phyloP scores from a whole-genome alignment of 2,113 vertebrate species.

The Varanus salvator region DNA sequence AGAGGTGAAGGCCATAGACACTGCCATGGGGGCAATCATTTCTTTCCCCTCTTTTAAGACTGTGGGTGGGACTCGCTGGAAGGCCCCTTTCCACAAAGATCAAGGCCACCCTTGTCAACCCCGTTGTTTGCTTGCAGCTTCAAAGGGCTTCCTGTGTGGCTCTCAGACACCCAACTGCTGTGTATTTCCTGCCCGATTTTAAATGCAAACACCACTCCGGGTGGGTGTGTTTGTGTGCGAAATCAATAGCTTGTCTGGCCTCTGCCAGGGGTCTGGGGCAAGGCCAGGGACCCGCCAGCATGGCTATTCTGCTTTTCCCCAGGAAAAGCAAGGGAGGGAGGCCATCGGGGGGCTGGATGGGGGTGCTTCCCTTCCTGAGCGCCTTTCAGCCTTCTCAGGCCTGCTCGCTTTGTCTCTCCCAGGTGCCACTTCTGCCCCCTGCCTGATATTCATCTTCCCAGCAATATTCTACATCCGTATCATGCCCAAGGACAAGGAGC shows the following conservation, averaged over 20 bases:
- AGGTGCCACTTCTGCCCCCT: conserved; percentile 97
- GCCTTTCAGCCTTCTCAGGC: background rate
- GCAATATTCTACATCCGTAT: conserved; percentile 98
- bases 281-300: conserved; percentile 24
- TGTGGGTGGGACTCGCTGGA: background rate
- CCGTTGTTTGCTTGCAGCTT: conserved; percentile 6
- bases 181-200: background rate
- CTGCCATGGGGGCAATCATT: background rate
- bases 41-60: background rate
- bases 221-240: background rate
- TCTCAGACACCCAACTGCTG: background rate
- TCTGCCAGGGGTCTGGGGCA: background rate
- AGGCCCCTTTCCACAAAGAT: background rate
- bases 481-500: conserved; percentile 92
- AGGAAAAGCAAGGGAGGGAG: conserved; percentile 34
- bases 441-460: conserved; percentile 99
- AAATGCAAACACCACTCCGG: background rate
- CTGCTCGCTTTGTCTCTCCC: conserved; percentile 61
- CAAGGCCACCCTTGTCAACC: background rate
- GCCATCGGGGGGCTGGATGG: background rate
- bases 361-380: background rate
- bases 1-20: background rate
- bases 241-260: background rate
- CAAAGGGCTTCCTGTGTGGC: background rate
- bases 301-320: conserved; percentile 23